Conservation (phyloP, 35 echinoderm and acorn worm genomes). For the Apostichopus californicus region DNA sequence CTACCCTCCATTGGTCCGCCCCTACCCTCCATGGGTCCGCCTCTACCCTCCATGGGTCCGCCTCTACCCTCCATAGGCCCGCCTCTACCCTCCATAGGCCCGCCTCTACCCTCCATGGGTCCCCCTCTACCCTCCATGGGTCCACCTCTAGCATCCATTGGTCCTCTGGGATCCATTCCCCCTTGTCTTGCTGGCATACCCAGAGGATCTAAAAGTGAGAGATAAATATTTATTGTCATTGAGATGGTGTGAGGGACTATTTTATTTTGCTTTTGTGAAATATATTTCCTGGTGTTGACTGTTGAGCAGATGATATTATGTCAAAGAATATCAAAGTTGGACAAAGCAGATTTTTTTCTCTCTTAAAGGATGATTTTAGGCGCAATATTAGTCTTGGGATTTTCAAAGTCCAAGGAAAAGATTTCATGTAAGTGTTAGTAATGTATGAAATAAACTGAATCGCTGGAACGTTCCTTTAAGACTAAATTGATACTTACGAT, state of each 20-base stretch:
- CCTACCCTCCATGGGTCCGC: neutral
- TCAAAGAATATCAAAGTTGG: too few species aligned
- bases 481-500: too few species aligned
- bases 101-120: neutral
- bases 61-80: neutral
- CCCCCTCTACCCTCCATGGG: neutral
- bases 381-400: too few species aligned
- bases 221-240: neutral
- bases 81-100: neutral
- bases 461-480: too few species aligned
- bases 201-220: neutral
- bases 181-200: constrained; percentile 10
- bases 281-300: too few species aligned
- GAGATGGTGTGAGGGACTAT: neutral
- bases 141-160: constrained; percentile 1
- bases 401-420: too few species aligned
- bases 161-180: constrained; percentile 3
- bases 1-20: neutral
- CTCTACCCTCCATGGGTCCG: neutral
- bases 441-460: too few species aligned
- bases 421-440: too few species aligned
- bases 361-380: too few species aligned
- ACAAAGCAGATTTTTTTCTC: too few species aligned
- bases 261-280: neutral
- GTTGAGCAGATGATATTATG: too few species aligned